Base-by-base conservation (phyloP, 92 coral and sea anemone species). In the Siderastrea siderea region DNA sequence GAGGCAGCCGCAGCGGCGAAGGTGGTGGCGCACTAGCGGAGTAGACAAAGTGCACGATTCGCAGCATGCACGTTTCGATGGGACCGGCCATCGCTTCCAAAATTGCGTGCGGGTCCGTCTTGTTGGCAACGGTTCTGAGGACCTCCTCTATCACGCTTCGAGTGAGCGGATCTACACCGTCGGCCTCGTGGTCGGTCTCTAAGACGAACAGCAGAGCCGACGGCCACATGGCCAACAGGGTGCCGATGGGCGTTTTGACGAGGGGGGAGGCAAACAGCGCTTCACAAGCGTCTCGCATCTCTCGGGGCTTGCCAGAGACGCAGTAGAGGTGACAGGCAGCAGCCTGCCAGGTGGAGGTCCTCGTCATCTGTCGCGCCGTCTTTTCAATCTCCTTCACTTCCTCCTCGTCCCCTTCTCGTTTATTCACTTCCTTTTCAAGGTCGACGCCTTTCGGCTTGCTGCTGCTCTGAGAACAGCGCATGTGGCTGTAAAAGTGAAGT, bases 321-420 rank as follows among this genome's bases (percentile, higher is more conserved):
- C 83, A 78, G 38, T 16, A 46, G 15, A 78, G 11, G 46, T 50
- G 16, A 0, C 72, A 8, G 2, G 63, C 11, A 5, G 71, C 71
- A 49, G 50, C 71, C 83, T n/a, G 48, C 83, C 83, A 78, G 6
- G 70, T 16, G n/a, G 83, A 47, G 44, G 59, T 7, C 48, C 38
- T 62, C 38, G 83, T 62, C 45, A 11, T 4, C 2, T 15, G 46
- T n/a, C 73, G 71, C 15, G 63, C 72, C 6, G 3, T 26, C 38
- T 26, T 26, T 26, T 26, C 38, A 26, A 26, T 0, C 38, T 26
- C 38, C 38, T 26, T 26, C 38, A 26, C 38, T 26, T 26, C 38
- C 38, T 26, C 38, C 38, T 26, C 38, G 38, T 26, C 38, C 38
- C 38, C 38, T 26, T 26, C 38, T 26, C 38, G 38, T 26, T 26